Evolutionary conservation across 2,113 vertebrate genomes (phyloP), one percentile per base, ranked within the genome.

Genomic region (Lipotes vexillifer): DNA sequence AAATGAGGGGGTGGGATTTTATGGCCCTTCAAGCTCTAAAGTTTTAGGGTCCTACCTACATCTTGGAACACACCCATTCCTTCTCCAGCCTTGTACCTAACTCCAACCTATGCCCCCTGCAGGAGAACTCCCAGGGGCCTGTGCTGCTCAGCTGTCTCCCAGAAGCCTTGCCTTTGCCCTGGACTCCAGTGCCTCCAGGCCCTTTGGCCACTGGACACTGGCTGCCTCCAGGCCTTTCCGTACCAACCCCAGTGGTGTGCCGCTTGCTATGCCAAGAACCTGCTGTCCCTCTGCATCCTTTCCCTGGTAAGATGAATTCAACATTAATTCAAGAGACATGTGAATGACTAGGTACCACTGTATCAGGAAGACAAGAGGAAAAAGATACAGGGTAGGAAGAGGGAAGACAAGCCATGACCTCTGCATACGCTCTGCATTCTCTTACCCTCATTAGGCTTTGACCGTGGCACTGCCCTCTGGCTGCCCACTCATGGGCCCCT

Each of bases 201-300:
- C 57, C 69, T 81, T 97, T 92, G 97, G 72, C 83, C 69, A 82
- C 96, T 75, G 95, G 97, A 74, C 95, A 93, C 81, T 98, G 98
- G 98, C 93, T 98, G 77, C 81, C 97, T 61, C 96, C 98, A 27
- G 90, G 98, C 25, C 83, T 97, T 65, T 80, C 97, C 23, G 46
- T 98, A 96, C 95, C 98, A 52, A 89, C 98, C 15, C 96, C 97
- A 17, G 61, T 98, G 59, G 96, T 98, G 15, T 98, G 97, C 77
- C 97, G 83, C 36, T 94, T 98, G 59, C 92, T 98, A 0, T 97
- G 97, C 59, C 98, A 97, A 77, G 97, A 98, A 71, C 75, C 97
- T 93, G 57, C 97, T 46, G 81, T 96, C 57, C 90, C 96, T 38
- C 83, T 97, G 41, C 96, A 97, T 59, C 85, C 97, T 18, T 96